Evolutionary conservation across 2,113 vertebrate species (phyloP), one percentile per base, ranked within the genome.

Genomic region (Regulus satrapa): DNA sequence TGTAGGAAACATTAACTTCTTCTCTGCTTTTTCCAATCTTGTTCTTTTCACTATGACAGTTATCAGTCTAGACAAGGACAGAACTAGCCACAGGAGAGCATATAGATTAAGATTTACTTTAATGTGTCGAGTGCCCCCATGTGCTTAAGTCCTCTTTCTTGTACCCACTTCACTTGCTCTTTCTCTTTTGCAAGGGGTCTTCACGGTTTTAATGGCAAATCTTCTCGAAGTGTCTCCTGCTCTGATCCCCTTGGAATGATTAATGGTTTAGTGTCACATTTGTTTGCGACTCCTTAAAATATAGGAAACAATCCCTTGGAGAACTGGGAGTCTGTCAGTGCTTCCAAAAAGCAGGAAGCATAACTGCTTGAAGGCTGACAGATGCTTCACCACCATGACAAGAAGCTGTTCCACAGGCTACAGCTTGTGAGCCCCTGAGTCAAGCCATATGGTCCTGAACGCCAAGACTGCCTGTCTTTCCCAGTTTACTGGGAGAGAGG

Each of bases 281-380:
- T 76, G 46, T 78, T 84, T 93, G 56, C 40, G 52, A 81, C 55
- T 38, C 59, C 24, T 88, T 90, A 91, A 80, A 95, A 92, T 54
- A 46, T 24, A 81, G 58, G 26, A 85, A 89, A 40, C 4, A 28
- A 68, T 32, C 58, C 45, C 82, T 69, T 76, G 74, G 80, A 88
- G 75, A 93, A 38, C 54, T 76, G 43, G 38, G 69, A 91, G 49
- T 48, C 92, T 94, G 91, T 76, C 80, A 93, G 72, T 94, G 78
- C 36, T 64, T 95, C 77, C 75, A 80, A 68, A 89, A 91, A 79
- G 54, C 87, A 93, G 68, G 77, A 96, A 94, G 62, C 40, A 2
- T 78, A 91, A 88, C 84, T 73, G 69, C 72, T 94, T 93, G 90
- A 97, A 92, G 85, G 88, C 94, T 96, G 90, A 94, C 89, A 92